Conservation (phyloP, 1,140 invertebrate species). For the Drosophila sp. region DNA sequence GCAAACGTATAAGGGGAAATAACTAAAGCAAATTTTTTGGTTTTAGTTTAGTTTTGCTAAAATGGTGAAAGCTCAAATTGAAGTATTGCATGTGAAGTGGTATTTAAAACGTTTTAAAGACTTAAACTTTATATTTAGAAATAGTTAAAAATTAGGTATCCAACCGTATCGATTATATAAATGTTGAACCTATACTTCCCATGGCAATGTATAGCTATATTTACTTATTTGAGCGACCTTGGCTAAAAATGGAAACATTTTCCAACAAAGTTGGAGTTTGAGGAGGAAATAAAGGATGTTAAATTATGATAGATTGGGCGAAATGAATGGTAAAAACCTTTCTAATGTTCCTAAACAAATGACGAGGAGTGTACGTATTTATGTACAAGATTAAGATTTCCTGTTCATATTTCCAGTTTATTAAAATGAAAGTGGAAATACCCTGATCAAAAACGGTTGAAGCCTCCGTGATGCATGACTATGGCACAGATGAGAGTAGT, state of each 20-base stretch:
- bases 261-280: neutral
- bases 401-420: constrained; percentile 28
- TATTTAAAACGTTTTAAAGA: too few relatives aligned
- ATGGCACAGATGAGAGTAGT: neutral
- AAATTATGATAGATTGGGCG: too few relatives aligned
- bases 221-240: neutral
- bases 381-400: constrained; percentile 4
- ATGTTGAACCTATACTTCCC: too few relatives aligned
- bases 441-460: constrained; percentile 7
- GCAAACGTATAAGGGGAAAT: neutral
- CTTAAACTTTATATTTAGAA: too few relatives aligned
- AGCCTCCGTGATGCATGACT: neutral
- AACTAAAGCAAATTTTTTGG: neutral
- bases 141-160: too few relatives aligned
- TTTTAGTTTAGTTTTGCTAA: neutral
- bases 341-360: constrained; percentile 6
- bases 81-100: neutral
- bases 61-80: neutral
- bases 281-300: too few relatives aligned
- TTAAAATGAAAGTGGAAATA: constrained; percentile 34
- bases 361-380: neutral
- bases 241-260: neutral
- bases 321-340: neutral
- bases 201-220: neutral
- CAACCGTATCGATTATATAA: too few relatives aligned